Conservation (phyloP, 2,888 invertebrate genomes). For the Zaprionus bogoriensis region DNA sequence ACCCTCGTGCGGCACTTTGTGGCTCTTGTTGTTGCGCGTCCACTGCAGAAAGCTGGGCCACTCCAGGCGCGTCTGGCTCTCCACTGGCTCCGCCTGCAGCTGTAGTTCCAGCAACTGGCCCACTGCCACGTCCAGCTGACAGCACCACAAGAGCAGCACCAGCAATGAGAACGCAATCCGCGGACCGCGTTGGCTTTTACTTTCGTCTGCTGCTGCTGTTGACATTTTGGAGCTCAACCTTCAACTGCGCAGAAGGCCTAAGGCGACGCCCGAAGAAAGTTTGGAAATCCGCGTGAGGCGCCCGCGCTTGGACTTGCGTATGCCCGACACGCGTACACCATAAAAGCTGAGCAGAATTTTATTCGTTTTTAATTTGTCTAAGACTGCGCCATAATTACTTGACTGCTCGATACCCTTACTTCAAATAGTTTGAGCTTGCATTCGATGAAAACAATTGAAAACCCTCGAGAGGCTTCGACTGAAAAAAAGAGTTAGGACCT, state of each 20-base stretch:
- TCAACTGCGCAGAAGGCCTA: constrained; percentile 45
- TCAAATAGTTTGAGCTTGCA: neutral
- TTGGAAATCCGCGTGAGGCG: constrained; percentile 36
- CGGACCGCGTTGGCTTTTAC: constrained; percentile 45
- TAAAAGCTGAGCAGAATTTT: constrained; percentile 70
- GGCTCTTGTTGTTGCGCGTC: constrained; percentile 44
- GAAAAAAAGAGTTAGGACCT: too few species aligned
- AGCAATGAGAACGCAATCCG: neutral
- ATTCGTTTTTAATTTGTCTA: constrained; percentile 32
- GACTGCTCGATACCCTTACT: constrained; percentile 12
- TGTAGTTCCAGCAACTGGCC: neutral
- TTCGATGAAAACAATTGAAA: too few species aligned
- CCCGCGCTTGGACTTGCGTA: constrained; percentile 42
- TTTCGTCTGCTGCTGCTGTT: constrained; percentile 31
- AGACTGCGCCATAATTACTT: neutral
- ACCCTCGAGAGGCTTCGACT: neutral
- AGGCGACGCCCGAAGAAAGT: constrained; percentile 60
- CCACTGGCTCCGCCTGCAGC: neutral
- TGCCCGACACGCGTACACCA: constrained; percentile 40
- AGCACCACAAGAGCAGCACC: neutral
- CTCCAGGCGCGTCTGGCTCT: constrained; percentile 17
- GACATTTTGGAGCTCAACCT: constrained; percentile 44
- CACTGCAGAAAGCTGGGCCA: constrained; percentile 58
- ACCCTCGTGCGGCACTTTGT: constrained; percentile 13
- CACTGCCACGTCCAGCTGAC: neutral